A percentile compares a stretch with the other conserved stretches of the same genome.
Evolutionary conservation across 1,140 invertebrate genomes (phyloP).

Genomic region (Patella vulgata): DNA sequence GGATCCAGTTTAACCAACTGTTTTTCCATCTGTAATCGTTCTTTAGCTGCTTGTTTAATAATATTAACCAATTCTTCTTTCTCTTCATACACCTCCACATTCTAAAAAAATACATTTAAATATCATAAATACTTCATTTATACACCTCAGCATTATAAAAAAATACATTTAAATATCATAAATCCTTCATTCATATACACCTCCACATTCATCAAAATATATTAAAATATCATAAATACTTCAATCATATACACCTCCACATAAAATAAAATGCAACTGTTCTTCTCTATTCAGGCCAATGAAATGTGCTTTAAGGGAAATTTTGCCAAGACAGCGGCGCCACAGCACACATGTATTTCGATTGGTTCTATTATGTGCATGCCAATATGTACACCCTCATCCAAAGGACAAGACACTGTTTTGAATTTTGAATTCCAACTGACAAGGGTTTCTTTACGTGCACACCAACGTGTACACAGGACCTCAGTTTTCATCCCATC

Average conservation of each 20-base stretch:
- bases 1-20: slow-evolving; percentile 45
- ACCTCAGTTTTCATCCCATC: too few relatives aligned
- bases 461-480: too few relatives aligned
- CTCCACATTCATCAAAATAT: slow-evolving; percentile 9
- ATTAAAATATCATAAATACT: not conserved
- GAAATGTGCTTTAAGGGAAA: too few relatives aligned
- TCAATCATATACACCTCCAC: not conserved
- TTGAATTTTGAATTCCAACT: too few relatives aligned
- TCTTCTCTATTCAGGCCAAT: not conserved
- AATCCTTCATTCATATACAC: not conserved
- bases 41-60: slow-evolving; percentile 66
- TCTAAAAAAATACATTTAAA: slow-evolving; percentile 39
- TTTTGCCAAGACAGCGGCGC: too few relatives aligned
- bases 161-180: slow-evolving; percentile 1
- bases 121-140: slow-evolving; percentile 24
- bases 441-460: too few relatives aligned
- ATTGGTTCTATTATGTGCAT: too few relatives aligned
- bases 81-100: slow-evolving; percentile 62
- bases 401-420: not conserved
- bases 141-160: slow-evolving; percentile 60
- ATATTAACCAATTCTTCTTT: slow-evolving; percentile 66
- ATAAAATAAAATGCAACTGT: not conserved
- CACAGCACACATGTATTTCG: too few relatives aligned
- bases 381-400: not conserved
- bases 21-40: slow-evolving; percentile 68